These are phyloP conservation scores for Globicephala melas DNA, from an alignment of 2,113 vertebrate genomes.

Conservation along the genomic window DNA sequence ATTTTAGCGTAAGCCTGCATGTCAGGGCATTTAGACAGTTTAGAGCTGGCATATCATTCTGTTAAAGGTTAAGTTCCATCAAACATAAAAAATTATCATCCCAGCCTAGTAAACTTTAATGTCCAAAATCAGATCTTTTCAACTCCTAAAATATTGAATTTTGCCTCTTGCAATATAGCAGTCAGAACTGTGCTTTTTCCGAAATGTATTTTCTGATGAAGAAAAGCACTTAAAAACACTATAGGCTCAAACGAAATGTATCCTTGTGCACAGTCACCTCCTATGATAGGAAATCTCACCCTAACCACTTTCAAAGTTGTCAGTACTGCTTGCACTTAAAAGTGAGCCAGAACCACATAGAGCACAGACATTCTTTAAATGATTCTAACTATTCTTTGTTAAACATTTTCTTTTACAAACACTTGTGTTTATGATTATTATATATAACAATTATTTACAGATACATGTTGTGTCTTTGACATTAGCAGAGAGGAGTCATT, in stretches of 20 bases:
- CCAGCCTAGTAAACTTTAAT: slow-evolving; percentile 25
- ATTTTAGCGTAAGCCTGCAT: not conserved
- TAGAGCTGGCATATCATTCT: not conserved
- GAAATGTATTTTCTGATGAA: not conserved
- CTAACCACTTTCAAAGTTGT: not conserved
- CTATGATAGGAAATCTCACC: not conserved
- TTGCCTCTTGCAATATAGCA: not conserved
- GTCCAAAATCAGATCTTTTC: not conserved
- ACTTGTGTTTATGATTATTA: not conserved
- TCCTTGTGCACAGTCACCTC: not conserved
- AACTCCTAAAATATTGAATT: slow-evolving; percentile 41
- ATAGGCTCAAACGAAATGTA: not conserved
- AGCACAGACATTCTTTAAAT: not conserved
- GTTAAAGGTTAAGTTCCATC: slow-evolving; percentile 50
- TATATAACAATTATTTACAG: not conserved
- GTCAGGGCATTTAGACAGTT: slow-evolving; percentile 45
- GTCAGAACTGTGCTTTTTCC: not conserved
- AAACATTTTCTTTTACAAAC: not conserved
- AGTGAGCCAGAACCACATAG: not conserved
- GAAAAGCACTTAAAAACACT: not conserved
- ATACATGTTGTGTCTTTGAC: not conserved
- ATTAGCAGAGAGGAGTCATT: not conserved
- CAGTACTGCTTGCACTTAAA: not conserved
- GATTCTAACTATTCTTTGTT: not conserved
- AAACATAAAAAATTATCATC: not conserved